These are phyloP conservation scores for Apteryx mantelli DNA, from an alignment of 2,113 vertebrate genomes.

Conservation along the genomic window DNA sequence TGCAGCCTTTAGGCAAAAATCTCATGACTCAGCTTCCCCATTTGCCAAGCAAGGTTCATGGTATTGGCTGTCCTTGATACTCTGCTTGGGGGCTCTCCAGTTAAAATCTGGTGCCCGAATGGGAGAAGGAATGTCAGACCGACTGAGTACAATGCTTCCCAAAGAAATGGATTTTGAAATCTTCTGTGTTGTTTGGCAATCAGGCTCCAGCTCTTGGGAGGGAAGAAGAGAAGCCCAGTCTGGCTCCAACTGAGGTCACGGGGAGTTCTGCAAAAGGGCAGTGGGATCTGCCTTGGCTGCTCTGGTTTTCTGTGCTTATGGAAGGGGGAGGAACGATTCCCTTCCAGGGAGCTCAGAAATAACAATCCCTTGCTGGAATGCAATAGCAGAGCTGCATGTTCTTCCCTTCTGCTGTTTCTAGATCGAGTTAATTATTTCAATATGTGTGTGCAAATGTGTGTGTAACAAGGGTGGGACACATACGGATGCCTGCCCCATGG, in stretches of 20 bases:
- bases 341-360: accelerated
- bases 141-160: accelerated
- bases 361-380: not conserved
- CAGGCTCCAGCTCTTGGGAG: not conserved
- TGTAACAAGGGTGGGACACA: accelerated
- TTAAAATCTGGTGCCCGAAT: accelerated
- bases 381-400: not conserved
- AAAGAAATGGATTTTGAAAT: not conserved
- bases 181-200: not conserved
- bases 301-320: not conserved
- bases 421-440: not conserved
- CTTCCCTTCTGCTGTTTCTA: not conserved
- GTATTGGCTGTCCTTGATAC: not conserved
- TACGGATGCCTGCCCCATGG: accelerated
- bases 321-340: not conserved
- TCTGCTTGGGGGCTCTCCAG: not conserved
- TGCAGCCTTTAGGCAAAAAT: not conserved
- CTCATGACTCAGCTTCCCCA: not conserved
- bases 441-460: accelerated
- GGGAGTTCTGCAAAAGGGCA: not conserved
- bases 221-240: not conserved
- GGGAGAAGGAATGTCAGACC: not conserved
- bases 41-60: not conserved
- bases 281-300: not conserved
- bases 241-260: not conserved